Base-by-base conservation (phyloP, 2,888 invertebrate genomes). In the Torymus aiolomorphi region DNA sequence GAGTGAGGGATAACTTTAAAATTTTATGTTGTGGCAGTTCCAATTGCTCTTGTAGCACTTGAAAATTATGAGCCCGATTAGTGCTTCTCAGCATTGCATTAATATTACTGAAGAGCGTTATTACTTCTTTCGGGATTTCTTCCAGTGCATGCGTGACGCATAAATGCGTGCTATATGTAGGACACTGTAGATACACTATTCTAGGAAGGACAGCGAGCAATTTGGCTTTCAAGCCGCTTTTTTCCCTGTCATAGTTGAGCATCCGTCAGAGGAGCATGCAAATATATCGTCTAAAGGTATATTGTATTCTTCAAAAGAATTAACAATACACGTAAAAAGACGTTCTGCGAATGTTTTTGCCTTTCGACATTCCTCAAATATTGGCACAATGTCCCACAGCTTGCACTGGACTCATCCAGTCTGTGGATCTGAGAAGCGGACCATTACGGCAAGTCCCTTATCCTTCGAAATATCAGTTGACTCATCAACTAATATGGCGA, bases 371-470 rank as follows among this genome's bases (percentile, higher is more conserved):
- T 42, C 14, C 14, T 57, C 16, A 42, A 70, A 59, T 16, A 70
- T 24, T n/a, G 42, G 70, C 2, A 57, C n/a, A 10, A 59, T 13
- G 3, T 57, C 67, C 70, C 70, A 70, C 1, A 70, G 13, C 14
- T 42, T n/a, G 0, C 16, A 18, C 11, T 31, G 57, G 5, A 59
- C 51, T 10, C 2, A 2, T 8, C 16, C 2, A 2, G 13, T 24
- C 3, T 14, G 4, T 4, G 42, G 59, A n/a, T 70, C 59, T 14
- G 18, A 2, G n/a, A 16, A 59, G 2, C 70, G 3, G 11, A 70
- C 57, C 4, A 0, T 14, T 2, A 70, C 59, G 2, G 57, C 59
- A 0, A 59, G n/a, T 4, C 11, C 16, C 5, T 70, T 70, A 1
- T 70, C 4, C 31, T 49, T 42, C 10, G 57, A 42, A 2, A 16